These are phyloP conservation scores for Caenorhabditis imperialis DNA, from an alignment of 2,888 invertebrate genomes.

Conservation along the genomic window DNA sequence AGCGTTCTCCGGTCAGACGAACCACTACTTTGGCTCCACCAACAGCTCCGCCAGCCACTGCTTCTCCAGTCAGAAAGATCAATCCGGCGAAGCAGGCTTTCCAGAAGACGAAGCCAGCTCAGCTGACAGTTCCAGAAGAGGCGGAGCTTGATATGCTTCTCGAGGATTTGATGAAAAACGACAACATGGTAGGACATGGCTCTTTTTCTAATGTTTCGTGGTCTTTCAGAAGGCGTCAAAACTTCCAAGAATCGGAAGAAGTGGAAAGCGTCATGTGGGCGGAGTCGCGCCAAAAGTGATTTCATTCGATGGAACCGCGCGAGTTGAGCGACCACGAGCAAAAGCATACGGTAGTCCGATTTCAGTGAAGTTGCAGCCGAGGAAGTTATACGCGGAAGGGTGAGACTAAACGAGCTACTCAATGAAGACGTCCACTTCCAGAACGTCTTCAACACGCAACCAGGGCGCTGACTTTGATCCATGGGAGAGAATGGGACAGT, in stretches of 20 bases:
- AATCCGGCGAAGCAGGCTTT: conserved; percentile 13
- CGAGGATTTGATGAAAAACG: conserved; percentile 47
- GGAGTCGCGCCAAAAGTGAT: conserved; percentile 30
- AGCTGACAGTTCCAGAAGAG: conserved; percentile 41
- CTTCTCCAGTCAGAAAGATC: conserved; percentile 8
- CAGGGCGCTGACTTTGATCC: conserved; percentile 49
- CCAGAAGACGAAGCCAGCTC: conserved; percentile 23
- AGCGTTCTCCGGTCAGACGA: conserved; percentile 13
- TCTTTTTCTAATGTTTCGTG: conserved; percentile 16
- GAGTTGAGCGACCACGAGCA: conserved; percentile 19
- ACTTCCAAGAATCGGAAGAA: conserved; percentile 30
- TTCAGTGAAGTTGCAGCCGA: conserved; percentile 18
- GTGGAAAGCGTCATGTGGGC: conserved; percentile 37
- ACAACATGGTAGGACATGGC: background rate
- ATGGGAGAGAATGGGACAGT: conserved; percentile 55
- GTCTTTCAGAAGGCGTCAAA: conserved; percentile 5
- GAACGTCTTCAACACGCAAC: conserved; percentile 8
- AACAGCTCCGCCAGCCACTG: background rate
- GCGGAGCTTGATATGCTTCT: conserved; percentile 44
- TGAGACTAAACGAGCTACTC: background rate
- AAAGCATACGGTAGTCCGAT: conserved; percentile 22
- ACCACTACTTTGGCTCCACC: conserved; percentile 4
- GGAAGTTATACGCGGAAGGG: conserved; percentile 15
- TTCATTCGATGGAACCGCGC: conserved; percentile 53
- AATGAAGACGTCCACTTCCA: conserved; percentile 2